phyloP scores from a whole-genome alignment of 2,797 vertebrate species.

The Hippoglossus hippoglossus region DNA sequence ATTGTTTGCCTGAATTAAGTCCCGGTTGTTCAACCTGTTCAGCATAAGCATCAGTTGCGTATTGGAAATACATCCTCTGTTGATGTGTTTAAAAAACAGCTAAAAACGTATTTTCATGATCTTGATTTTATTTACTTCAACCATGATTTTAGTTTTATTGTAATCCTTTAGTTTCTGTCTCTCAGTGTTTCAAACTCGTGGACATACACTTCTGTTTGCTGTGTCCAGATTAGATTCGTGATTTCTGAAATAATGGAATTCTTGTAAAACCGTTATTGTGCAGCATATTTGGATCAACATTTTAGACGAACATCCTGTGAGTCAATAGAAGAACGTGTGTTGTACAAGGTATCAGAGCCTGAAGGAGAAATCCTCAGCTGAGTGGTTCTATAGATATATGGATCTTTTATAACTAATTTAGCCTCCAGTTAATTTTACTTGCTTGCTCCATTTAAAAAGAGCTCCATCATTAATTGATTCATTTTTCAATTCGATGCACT shows the following conservation, averaged over 20 bases:
- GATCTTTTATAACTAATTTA: slow-evolving; percentile 50
- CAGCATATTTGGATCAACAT: neutral
- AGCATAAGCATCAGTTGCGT: too few species aligned
- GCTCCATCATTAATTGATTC: slow-evolving; percentile 42
- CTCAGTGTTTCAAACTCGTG: too few species aligned
- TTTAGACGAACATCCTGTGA: neutral
- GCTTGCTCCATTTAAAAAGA: slow-evolving; percentile 44
- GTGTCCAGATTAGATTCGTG: neutral
- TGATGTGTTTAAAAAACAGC: too few species aligned
- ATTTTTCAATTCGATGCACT: slow-evolving; percentile 59
- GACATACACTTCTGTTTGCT: neutral
- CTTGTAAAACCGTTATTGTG: neutral
- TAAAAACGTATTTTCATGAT: too few species aligned
- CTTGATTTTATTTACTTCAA: too few species aligned
- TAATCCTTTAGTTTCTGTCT: too few species aligned
- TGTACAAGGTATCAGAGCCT: neutral
- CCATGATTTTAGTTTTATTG: too few species aligned
- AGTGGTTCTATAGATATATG: slow-evolving; percentile 22
- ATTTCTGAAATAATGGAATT: neutral
- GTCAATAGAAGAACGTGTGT: neutral
- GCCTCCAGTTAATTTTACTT: slow-evolving; percentile 48
- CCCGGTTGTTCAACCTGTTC: too few species aligned
- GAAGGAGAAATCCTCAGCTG: slow-evolving; percentile 28
- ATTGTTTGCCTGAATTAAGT: too few species aligned
- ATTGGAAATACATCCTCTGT: too few species aligned